These are phyloP conservation scores for Hydractinia symbiolongicarpus DNA, from an alignment of 30 jellyfish, hydroid and myxozoan species.

Conservation along the genomic window DNA sequence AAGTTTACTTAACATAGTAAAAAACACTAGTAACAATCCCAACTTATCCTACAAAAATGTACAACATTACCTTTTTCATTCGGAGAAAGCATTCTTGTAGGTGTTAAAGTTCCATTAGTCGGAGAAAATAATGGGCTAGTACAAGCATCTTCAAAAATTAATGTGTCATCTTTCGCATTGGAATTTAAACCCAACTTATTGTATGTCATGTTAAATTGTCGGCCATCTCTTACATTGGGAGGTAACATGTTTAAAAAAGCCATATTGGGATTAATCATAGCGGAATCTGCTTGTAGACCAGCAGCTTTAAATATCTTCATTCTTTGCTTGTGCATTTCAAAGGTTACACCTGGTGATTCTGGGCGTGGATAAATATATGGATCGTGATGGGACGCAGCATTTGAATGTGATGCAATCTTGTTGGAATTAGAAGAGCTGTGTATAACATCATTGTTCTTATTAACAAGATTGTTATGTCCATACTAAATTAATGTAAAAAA, in stretches of 20 bases:
- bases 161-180: too few relatives aligned
- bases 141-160: too few relatives aligned
- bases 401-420: neutral
- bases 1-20: too few relatives aligned
- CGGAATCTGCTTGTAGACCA: slow-evolving; percentile 84
- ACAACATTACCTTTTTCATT: too few relatives aligned
- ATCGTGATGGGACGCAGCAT: slow-evolving; percentile 4
- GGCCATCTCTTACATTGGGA: slow-evolving; percentile 9
- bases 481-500: too few relatives aligned
- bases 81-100: too few relatives aligned
- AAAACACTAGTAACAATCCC: too few relatives aligned
- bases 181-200: neutral
- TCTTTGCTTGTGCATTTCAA: slow-evolving; percentile 72
- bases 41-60: too few relatives aligned
- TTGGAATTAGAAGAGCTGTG: neutral
- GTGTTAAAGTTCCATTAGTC: too few relatives aligned
- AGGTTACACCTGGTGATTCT: slow-evolving; percentile 61
- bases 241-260: slow-evolving; percentile 4
- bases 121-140: too few relatives aligned
- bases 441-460: too few relatives aligned
- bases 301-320: slow-evolving; percentile 89
- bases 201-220: neutral
- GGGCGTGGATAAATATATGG: slow-evolving; percentile 18
- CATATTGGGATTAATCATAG: slow-evolving; percentile 30
- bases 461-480: too few relatives aligned